phyloP scores from a whole-genome alignment of 2,113 vertebrate species.

The Tachysurus fulvidraco region DNA sequence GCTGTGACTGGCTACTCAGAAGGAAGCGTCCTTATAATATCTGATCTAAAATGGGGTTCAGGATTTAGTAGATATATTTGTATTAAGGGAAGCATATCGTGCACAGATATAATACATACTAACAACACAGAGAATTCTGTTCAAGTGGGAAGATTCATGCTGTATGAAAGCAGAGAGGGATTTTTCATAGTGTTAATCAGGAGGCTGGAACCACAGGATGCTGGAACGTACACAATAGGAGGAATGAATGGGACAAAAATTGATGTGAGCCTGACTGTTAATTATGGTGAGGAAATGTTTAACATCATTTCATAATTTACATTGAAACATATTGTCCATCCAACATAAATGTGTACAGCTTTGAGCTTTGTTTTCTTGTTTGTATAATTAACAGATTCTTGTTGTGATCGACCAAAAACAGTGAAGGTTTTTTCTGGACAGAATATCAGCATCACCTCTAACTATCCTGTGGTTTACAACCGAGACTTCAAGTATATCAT shows the following conservation, averaged over 20 bases:
- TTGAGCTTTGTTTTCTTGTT: background rate
- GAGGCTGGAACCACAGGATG: background rate
- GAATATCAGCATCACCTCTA: too few species aligned
- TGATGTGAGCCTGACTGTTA: background rate
- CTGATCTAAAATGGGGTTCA: background rate
- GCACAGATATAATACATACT: background rate
- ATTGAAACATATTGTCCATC: background rate
- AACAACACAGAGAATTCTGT: background rate
- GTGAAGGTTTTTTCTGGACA: too few species aligned
- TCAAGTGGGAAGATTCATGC: conserved; percentile 7
- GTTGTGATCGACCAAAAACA: background rate
- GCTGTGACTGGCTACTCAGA: background rate
- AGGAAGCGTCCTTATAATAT: background rate
- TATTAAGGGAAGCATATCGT: background rate
- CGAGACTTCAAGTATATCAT: too few species aligned
- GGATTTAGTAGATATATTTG: background rate
- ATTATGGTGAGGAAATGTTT: background rate
- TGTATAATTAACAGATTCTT: conserved; percentile 34
- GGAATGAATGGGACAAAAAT: fast-evolving
- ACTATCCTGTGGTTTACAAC: background rate
- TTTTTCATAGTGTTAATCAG: background rate
- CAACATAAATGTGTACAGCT: background rate
- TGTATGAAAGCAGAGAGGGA: background rate
- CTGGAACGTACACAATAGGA: background rate
- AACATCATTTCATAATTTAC: background rate